Evolutionary conservation across 2,797 vertebrate species (phyloP).

Genomic region (Tauraco hartlaubi): DNA sequence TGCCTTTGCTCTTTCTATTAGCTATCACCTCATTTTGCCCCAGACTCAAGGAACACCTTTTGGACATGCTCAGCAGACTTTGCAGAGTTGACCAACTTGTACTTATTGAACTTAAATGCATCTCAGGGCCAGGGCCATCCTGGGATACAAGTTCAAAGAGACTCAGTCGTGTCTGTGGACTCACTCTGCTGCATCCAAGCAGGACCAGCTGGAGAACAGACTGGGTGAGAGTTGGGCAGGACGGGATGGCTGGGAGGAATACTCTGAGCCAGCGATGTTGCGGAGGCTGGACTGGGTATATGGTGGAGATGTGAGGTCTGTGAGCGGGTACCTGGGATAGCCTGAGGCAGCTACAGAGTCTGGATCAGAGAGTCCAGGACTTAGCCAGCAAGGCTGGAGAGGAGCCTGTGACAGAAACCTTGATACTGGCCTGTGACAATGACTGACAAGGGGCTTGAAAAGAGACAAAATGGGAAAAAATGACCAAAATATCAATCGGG

Average conservation of each 20-base stretch:
- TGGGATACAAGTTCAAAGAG: not conserved
- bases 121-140: not conserved
- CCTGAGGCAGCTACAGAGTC: not conserved
- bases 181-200: not conserved
- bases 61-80: not conserved
- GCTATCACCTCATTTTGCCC: not conserved
- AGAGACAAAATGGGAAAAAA: not conserved
- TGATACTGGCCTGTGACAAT: not conserved
- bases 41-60: not conserved
- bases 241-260: not conserved
- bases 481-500: not conserved
- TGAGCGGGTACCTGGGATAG: not conserved
- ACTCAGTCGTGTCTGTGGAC: not conserved
- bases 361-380: not conserved
- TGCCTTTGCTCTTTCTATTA: not conserved
- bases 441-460: not conserved
- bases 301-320: not conserved
- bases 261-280: not conserved
- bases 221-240: not conserved
- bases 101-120: not conserved
- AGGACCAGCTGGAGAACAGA: not conserved
- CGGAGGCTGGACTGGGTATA: fast-evolving
- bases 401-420: not conserved
- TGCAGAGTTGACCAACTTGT: not conserved
- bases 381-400: not conserved